Conservation (phyloP, 2,113 vertebrate genomes). For the Camelus bactrianus region DNA sequence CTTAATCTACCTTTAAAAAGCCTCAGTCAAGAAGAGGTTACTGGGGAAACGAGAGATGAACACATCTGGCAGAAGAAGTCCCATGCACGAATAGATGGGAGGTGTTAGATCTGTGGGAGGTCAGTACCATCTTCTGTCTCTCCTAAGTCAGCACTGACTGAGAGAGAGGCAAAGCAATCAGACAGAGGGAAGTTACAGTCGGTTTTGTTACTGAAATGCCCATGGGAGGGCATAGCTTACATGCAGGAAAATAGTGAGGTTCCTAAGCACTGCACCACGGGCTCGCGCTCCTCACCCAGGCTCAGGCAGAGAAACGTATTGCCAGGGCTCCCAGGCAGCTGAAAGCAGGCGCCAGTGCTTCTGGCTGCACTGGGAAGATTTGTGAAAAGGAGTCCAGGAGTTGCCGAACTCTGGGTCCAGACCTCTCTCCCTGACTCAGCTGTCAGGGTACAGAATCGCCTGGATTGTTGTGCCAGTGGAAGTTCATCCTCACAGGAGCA, state of each 20-base stretch:
- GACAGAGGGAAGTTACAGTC: not conserved
- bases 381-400: not conserved
- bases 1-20: not conserved
- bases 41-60: not conserved
- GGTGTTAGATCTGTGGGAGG: not conserved
- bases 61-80: not conserved
- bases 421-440: not conserved
- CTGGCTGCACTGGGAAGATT: not conserved
- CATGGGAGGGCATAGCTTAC: not conserved
- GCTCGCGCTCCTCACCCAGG: not conserved
- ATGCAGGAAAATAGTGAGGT: not conserved
- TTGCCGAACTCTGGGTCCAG: not conserved
- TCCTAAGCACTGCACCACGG: not conserved
- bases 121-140: not conserved
- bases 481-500: not conserved
- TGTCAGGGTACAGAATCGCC: not conserved
- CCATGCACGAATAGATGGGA: not conserved
- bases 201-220: not conserved
- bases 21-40: not conserved
- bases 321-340: not conserved
- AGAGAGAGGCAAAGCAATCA: not conserved
- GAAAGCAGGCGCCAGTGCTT: not conserved
- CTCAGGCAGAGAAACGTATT: not conserved
- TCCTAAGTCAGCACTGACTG: not conserved
- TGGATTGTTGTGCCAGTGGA: not conserved